phyloP scores from a whole-genome alignment of 2,888 invertebrate genomes.

The Latrodectus hesperus region DNA sequence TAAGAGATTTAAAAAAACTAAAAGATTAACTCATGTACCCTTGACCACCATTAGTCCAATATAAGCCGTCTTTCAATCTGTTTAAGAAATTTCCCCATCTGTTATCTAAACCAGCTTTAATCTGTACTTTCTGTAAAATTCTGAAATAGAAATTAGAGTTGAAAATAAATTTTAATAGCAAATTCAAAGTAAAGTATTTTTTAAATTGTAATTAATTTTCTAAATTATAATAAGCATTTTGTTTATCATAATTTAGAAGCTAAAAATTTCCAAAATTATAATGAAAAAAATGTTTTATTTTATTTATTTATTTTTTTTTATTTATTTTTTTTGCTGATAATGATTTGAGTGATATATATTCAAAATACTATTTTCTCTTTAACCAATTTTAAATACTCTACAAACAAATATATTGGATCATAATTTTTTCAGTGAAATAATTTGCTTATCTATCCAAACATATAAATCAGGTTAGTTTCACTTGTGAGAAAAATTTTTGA shows the following conservation, averaged over 20 bases:
- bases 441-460: no score
- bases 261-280: no score
- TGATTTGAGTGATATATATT: not conserved
- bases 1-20: not conserved
- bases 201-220: not conserved
- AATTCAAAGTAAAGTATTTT: not conserved
- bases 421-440: no score
- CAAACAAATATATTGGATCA: no score
- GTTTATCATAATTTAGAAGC: not conserved
- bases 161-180: not conserved
- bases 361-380: no score
- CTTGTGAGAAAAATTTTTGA: no score
- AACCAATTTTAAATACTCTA: no score
- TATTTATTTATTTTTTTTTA: no score
- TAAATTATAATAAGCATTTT: not conserved
- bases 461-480: no score
- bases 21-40: not conserved
- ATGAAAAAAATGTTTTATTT: no score
- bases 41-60: not conserved
- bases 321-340: no score
- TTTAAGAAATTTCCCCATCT: slow-evolving; percentile 40
- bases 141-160: slow-evolving; percentile 11
- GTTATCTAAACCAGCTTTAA: slow-evolving; percentile 30
- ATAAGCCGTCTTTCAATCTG: slow-evolving; percentile 23
- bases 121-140: slow-evolving; percentile 45